These are phyloP conservation scores for Oxyscelio sp. DNA, from an alignment of 2,888 invertebrate genomes.

Conservation along the genomic window DNA sequence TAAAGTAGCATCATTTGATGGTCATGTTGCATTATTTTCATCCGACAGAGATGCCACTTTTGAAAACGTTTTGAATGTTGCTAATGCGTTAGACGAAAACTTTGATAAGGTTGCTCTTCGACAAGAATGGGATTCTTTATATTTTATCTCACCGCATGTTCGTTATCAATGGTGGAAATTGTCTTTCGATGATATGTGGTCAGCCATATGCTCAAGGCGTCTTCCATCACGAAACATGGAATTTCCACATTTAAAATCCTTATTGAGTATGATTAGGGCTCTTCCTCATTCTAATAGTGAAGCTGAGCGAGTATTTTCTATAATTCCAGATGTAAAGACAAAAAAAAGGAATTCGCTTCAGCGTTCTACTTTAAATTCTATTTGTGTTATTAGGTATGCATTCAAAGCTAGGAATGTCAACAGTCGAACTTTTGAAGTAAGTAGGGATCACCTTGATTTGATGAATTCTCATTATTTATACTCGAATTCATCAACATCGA, in stretches of 20 bases:
- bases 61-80: background rate
- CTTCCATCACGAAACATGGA: background rate
- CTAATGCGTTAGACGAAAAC: background rate
- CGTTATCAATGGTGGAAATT: background rate
- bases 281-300: conserved; percentile 27
- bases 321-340: too few species aligned
- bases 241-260: background rate
- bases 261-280: conserved; percentile 17
- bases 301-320: background rate
- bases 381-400: too few species aligned
- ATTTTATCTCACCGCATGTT: background rate
- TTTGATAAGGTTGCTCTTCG: background rate
- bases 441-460: too few species aligned
- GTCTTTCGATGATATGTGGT: conserved; percentile 35
- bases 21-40: conserved; percentile 7
- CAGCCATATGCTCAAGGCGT: background rate
- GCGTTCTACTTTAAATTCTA: too few species aligned
- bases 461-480: too few species aligned
- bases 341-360: too few species aligned
- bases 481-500: too few species aligned
- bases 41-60: background rate
- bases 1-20: background rate
- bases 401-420: too few species aligned
- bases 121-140: conserved; percentile 8
- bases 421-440: too few species aligned